Percentiles rank a stretch among this genome's conserved stretches.
Evolutionary conservation across 1,140 invertebrate species (phyloP).

Genomic region (Euborellia annulipes): DNA sequence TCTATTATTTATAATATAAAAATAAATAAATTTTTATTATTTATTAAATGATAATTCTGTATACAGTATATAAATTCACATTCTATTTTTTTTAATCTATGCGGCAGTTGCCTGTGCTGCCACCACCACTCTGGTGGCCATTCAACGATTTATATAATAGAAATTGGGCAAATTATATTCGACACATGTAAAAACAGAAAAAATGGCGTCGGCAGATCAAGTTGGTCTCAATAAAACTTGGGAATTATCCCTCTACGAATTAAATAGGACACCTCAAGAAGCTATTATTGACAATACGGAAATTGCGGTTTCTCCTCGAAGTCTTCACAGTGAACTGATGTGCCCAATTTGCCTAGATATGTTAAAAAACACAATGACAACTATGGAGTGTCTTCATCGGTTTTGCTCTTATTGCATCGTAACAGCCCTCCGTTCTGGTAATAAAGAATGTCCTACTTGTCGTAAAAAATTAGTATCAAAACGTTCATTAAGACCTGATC

Average conservation of each 20-base stretch:
- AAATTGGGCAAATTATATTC: background rate
- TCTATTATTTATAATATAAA: too few relatives aligned
- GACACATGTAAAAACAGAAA: slow-evolving; percentile 13
- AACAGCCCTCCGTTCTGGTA: slow-evolving; percentile 90
- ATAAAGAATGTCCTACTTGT: slow-evolving; percentile 99
- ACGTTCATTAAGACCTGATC: slow-evolving; percentile 86
- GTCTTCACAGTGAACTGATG: slow-evolving; percentile 94
- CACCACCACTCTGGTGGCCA: too few relatives aligned
- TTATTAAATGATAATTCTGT: too few relatives aligned
- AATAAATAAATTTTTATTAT: too few relatives aligned
- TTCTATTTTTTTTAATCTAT: too few relatives aligned
- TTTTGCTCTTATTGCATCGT: slow-evolving; percentile 99
- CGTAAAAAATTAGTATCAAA: slow-evolving; percentile 97
- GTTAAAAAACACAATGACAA: slow-evolving; percentile 99
- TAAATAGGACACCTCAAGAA: slow-evolving; percentile 83
- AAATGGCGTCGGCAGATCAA: slow-evolving; percentile 47
- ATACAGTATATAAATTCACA: too few relatives aligned
- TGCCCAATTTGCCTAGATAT: slow-evolving; percentile 99
- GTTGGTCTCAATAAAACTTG: slow-evolving; percentile 82
- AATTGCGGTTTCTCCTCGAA: slow-evolving; percentile 90
- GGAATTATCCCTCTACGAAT: slow-evolving; percentile 92
- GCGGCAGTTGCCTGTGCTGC: too few relatives aligned
- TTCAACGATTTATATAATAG: too few relatives aligned
- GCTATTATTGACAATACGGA: slow-evolving; percentile 91
- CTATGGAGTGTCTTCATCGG: slow-evolving; percentile 96